Evolutionary conservation across 2,797 vertebrate species (phyloP), one percentile per base, ranked within the genome.

Genomic region (Cirrhinus mrigala): DNA sequence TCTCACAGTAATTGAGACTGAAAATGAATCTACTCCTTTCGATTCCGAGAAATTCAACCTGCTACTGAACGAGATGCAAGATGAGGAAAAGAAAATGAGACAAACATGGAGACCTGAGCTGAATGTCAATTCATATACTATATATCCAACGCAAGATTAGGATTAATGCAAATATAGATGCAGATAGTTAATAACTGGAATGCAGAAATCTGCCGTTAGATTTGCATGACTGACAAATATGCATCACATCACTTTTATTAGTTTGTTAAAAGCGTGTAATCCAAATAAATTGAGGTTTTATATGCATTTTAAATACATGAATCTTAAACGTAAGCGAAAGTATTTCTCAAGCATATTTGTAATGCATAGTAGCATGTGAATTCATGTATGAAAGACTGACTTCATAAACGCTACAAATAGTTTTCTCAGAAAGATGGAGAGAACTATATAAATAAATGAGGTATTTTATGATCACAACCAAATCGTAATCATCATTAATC

Each of bases 1-100:
- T 37, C 4, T 37, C 27, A 15, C 29, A 16, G 60, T 76, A 66
- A 76, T 64, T 76, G 58, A 66, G 60, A 76, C 27, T 6, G 27
- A 64, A 66, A 83, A 83, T 83, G 15, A 83, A 27, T 52, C 46
- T 16, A 24, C 29, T 46, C 24, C 27, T 76, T 64, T 76, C 8
- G 24, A 20, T 66, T 83, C 27, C 3, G 27, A 75, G 58, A 83
- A 74, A 74, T 71, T 44, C n/a, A 50, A 48, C 62, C 44, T 40
- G 48, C 20, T 81, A 12, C 5, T 20, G 46, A 50, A 11, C 64
- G 68, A 69, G 29, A 81, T 24, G 44, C 66, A 70, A 40, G 14
- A 11, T 58, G 24, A 29, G 77, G 48, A 66, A 80, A 15, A 27
- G n/a, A 29, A 70, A 22, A 71, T 3, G 20, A 29, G 16, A 71